Percentiles rank a stretch among this genome's conserved stretches.
phyloP scores from a whole-genome alignment of 2,888 invertebrate genomes.

The Drosophila pseudotalamancana region DNA sequence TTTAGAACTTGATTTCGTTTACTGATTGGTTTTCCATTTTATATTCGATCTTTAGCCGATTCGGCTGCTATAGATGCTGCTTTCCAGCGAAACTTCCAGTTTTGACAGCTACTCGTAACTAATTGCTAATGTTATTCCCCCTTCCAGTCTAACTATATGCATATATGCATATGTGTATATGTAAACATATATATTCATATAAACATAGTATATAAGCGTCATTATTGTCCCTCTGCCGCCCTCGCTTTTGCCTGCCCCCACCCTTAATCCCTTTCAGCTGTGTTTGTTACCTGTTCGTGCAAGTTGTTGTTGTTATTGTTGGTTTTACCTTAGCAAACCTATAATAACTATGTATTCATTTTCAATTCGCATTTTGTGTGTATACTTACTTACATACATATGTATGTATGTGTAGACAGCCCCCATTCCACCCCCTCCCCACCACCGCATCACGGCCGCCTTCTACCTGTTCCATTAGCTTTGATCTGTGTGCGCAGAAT shows the following conservation, averaged over 20 bases:
- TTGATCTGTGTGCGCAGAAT: conserved; percentile 60
- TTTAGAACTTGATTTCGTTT: neutral
- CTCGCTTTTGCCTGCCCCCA: neutral
- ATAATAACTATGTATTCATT: conserved; percentile 77
- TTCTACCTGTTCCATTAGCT: conserved; percentile 26
- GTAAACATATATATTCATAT: conserved; percentile 4
- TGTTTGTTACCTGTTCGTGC: conserved; percentile 56
- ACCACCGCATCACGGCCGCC: neutral
- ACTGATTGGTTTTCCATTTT: neutral
- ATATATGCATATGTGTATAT: neutral
- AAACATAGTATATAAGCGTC: conserved; percentile 19
- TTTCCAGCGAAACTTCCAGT: conserved; percentile 33
- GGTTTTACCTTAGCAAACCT: conserved; percentile 51
- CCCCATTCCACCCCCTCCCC: neutral
- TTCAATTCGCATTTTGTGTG: conserved; percentile 61
- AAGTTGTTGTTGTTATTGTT: conserved; percentile 30
- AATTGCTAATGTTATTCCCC: conserved; percentile 71
- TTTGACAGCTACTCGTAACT: conserved; percentile 46
- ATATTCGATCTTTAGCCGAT: conserved; percentile 18
- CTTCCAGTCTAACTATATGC: conserved; percentile 15
- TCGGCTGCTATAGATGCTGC: neutral
- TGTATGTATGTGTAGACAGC: neutral
- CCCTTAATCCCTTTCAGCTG: conserved; percentile 7
- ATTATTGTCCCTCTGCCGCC: conserved; percentile 2
- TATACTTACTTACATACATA: neutral